Evolutionary conservation across 2,888 invertebrate genomes (phyloP).

Genomic region (Autographa gamma): DNA sequence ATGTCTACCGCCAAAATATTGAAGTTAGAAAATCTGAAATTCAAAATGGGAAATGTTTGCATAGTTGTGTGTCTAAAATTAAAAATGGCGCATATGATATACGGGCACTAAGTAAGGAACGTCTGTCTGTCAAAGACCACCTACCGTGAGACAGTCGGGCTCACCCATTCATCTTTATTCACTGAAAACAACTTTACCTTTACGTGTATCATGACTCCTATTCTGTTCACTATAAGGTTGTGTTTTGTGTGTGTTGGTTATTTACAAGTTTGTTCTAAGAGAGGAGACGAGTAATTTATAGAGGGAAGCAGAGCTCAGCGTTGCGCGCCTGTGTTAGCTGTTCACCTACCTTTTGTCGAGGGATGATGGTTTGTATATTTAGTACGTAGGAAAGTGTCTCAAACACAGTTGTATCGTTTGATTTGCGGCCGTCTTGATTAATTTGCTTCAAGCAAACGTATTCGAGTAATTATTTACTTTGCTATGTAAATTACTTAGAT

Average conservation of each 20-base stretch:
- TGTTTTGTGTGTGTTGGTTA: slow-evolving; percentile 16
- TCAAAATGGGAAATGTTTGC: background rate
- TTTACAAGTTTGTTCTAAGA: slow-evolving; percentile 45
- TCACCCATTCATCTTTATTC: slow-evolving; percentile 85
- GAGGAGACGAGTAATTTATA: slow-evolving; percentile 77
- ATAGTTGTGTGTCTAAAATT: slow-evolving; percentile 69
- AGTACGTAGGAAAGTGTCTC: slow-evolving; percentile 48
- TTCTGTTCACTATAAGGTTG: rapidly evolving
- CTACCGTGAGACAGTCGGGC: slow-evolving; percentile 78
- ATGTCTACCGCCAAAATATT: slow-evolving; percentile 5
- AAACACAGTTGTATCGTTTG: slow-evolving; percentile 45
- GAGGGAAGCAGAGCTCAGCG: slow-evolving; percentile 56
- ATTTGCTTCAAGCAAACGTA: slow-evolving; percentile 48
- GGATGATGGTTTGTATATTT: slow-evolving; percentile 56
- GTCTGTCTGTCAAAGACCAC: slow-evolving; percentile 86
- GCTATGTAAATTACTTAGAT: slow-evolving; percentile 29
- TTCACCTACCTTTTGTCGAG: slow-evolving; percentile 55
- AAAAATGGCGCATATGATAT: slow-evolving; percentile 74
- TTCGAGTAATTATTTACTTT: slow-evolving; percentile 49
- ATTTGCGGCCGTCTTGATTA: slow-evolving; percentile 56
- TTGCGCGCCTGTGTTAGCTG: slow-evolving; percentile 40
- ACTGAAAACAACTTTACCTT: slow-evolving; percentile 53
- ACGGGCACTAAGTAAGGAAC: slow-evolving; percentile 73
- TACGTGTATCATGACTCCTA: slow-evolving; percentile 17
- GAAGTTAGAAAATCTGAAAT: slow-evolving; percentile 8